Conservation (phyloP, 2,113 vertebrate species). For the Paracanthobrama guichenoti region DNA sequence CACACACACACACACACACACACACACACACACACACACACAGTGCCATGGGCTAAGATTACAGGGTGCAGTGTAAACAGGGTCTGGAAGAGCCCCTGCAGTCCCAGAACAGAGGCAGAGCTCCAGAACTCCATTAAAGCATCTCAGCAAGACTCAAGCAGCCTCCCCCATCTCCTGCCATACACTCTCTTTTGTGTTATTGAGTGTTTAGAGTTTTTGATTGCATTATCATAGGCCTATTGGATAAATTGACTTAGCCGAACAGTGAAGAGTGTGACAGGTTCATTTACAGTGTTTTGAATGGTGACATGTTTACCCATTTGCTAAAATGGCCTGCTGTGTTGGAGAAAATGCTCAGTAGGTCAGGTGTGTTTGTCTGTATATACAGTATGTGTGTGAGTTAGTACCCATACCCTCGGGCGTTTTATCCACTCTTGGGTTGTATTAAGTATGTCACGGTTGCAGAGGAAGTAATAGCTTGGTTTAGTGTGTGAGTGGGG, state of each 20-base stretch:
- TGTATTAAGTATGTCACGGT: conserved; percentile 17
- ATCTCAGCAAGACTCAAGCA: conserved; percentile 31
- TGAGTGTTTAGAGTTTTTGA: conserved; percentile 56
- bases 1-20: conserved; percentile 40
- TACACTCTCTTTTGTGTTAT: conserved; percentile 29
- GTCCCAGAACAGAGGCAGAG: conserved; percentile 40
- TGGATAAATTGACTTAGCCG: conserved; percentile 48
- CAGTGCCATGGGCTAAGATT: conserved; percentile 41
- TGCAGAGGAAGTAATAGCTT: conserved; percentile 25
- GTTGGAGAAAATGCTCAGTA: neutral
- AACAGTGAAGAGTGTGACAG: conserved; percentile 51
- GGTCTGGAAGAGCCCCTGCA: conserved; percentile 39
- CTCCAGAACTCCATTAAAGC: conserved; percentile 44
- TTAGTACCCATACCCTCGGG: conserved; percentile 23
- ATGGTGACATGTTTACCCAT: neutral
- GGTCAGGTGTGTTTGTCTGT: conserved; percentile 4
- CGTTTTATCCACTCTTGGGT: conserved; percentile 9
- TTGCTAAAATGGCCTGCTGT: conserved; percentile 9
- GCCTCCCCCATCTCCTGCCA: conserved; percentile 25
- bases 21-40: conserved; percentile 37
- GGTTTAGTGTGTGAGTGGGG: neutral
- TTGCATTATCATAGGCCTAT: conserved; percentile 26
- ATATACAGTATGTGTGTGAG: conserved; percentile 23
- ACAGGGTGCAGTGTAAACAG: conserved; percentile 39
- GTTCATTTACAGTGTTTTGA: conserved; percentile 53